Base-by-base conservation (phyloP, 2,113 vertebrate species). In the Embiotoca jacksoni region DNA sequence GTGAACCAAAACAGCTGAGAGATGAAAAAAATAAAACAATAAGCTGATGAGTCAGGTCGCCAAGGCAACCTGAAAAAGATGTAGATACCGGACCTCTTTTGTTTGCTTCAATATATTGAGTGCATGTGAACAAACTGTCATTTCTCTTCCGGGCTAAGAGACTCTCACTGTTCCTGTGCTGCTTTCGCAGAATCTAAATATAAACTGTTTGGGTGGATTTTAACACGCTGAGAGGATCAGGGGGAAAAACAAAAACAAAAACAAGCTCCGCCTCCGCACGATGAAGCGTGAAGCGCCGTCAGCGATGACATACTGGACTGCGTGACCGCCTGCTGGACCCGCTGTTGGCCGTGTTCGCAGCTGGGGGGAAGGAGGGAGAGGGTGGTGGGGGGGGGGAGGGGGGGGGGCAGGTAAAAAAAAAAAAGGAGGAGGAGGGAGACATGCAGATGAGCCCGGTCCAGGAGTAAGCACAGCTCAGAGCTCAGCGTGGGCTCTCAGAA, bases 381-480 rank as follows among this genome's bases (percentile, higher is more conserved):
- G 47, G n/a, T n/a, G n/a, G n/a, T n/a, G n/a, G n/a, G 62, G 57
- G 31, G 14, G 65, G 71, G 46, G 65, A 33, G 6, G 14, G 60
- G 69, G 64, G 30, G 50, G 80, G 54, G 50, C n/a, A 61, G 53
- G 52, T 4, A 52, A 11, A n/a, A 75, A 37, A 7, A 73, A 55
- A 58, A 3, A 36, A 15, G n/a, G 31, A 70, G 78, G 33, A 75
- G 88, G 79, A 1, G 16, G 49, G 73, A 78, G 75, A 80, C 6
- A 87, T 88, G 87, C 82, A 85, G 84, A 90, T 83, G 79, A 85
- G 78, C 50, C 67, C 33, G 82, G 82, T 80, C 69, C 15, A 70
- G 70, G 49, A 83, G 87, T 89, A 85, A 89, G 83, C 75, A 90
- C 87, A 73, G 80, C 83, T 84, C 78, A 80, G 80, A 80, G 67